Base-by-base conservation (phyloP, 1,140 invertebrate genomes). In the Cryptotermes secundus region DNA sequence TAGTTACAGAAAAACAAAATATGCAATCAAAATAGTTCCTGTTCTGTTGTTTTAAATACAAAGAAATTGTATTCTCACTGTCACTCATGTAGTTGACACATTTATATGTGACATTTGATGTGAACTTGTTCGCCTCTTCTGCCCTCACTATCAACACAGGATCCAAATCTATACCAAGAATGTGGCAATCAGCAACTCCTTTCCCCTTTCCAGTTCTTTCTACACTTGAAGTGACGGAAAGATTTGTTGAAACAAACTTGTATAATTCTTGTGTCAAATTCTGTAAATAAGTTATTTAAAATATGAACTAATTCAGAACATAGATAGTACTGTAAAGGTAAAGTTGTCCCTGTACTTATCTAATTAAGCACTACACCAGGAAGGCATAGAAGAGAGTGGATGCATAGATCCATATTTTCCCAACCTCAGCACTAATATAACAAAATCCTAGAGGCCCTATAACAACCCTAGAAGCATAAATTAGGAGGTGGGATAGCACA, bases 1-100 rank as follows among this genome's bases (percentile, higher is more conserved):
- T 96, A 26, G 95, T 96, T 24, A 96, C 92, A 31, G 95, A 96
- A 89, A 96, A 96, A 88, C 94, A 95, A 88, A 95, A 96, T 38
- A 92, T 90, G 26, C 93, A 90, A 89, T 96, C 93, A 89, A 96
- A 97, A 85, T 89, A 90, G 3, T 83, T 89, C 91, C 2, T 89
- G 86, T 84, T 90, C 84, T 0, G 85, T 85, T 16, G 87, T 82
- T 82, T 94, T 87, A 88, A 92, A 93, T 0, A 88, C 81, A 9
- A 88, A 85, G 12, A 95, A 87, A 19, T 87, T 42, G 10, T 88
- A 80, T 79, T 89, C 86, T 16, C 89, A 88, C 31, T 88, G 85
- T 83, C 85, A 79, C n/a, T 90, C 88, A 95, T 92, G 84, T 96
- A 92, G 89, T 96, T 92, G 10, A 92, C 87, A 86, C 91, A 91